Percentiles rank a stretch among this genome's conserved stretches.
Evolutionary conservation across 2,888 invertebrate genomes (phyloP).

Genomic region (Mesorhabditis sp.): DNA sequence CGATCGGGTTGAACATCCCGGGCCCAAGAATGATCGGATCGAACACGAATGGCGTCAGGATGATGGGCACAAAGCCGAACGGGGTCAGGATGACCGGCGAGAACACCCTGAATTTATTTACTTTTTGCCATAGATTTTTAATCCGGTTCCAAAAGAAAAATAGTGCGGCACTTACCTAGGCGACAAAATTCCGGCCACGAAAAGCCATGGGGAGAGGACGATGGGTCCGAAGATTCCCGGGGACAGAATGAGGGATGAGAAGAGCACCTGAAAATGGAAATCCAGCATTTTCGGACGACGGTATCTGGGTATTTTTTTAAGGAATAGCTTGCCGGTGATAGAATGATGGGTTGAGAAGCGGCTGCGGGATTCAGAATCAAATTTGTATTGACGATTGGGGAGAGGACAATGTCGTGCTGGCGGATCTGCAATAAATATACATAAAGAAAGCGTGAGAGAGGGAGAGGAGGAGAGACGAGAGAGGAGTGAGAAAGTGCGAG

Average conservation of each 20-base stretch:
- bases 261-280: constrained; percentile 1
- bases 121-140: too few species aligned
- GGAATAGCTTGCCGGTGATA: constrained; percentile 5
- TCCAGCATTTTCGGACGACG: neutral
- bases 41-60: constrained; percentile 6
- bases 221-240: constrained; percentile 9
- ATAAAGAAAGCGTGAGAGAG: too few species aligned
- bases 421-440: neutral
- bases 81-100: constrained; percentile 14
- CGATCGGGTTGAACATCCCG: neutral
- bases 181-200: neutral
- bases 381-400: constrained; percentile 1
- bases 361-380: neutral
- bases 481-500: too few species aligned
- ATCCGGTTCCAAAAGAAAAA: too few species aligned
- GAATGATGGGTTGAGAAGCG: neutral
- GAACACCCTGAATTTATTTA: neutral
- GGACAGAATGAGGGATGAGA: constrained; percentile 4
- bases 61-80: constrained; percentile 1
- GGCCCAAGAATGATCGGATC: constrained; percentile 7
- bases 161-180: neutral
- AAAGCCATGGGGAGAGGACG: constrained; percentile 7
- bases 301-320: too few species aligned
- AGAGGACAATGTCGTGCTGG: constrained; percentile 3
- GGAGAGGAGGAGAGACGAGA: too few species aligned